These are phyloP conservation scores for Apeltes quadracus DNA, from an alignment of 2,113 vertebrate species.

Conservation along the genomic window DNA sequence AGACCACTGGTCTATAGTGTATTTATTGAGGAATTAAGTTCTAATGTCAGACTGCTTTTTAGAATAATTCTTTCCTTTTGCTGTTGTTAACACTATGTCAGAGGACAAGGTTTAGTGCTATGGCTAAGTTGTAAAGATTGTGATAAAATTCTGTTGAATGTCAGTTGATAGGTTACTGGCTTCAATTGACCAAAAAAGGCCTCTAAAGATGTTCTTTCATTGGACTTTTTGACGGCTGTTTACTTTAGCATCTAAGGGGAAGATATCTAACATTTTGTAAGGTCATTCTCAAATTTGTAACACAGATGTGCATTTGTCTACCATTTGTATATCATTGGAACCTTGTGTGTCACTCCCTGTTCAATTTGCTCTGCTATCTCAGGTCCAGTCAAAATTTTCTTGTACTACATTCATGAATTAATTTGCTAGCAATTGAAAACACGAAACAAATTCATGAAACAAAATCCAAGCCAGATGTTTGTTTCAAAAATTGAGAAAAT, in stretches of 20 bases:
- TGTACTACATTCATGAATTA: no score
- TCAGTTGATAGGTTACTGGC: background rate
- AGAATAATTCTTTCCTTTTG: conserved; percentile 41
- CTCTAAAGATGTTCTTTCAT: background rate
- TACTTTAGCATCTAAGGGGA: background rate
- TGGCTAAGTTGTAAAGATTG: background rate
- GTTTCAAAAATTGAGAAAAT: no score
- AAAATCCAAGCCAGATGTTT: no score
- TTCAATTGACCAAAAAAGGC: background rate
- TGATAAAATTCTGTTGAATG: background rate
- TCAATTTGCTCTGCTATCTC: no score
- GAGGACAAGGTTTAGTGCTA: background rate
- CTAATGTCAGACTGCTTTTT: conserved; percentile 66
- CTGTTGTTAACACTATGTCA: background rate
- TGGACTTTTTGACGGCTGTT: background rate
- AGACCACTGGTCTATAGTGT: conserved; percentile 46
- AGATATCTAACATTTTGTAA: no score
- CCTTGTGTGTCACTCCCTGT: no score
- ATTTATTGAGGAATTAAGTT: conserved; percentile 71
- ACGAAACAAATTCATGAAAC: no score
- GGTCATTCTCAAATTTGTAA: no score
- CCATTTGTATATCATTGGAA: no score
- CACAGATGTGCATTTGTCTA: no score
- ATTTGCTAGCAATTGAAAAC: no score
- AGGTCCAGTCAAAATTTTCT: no score